Evolutionary conservation across 1,140 invertebrate genomes (phyloP), one percentile per base, ranked within the genome.

Genomic region (Nebria ingens): DNA sequence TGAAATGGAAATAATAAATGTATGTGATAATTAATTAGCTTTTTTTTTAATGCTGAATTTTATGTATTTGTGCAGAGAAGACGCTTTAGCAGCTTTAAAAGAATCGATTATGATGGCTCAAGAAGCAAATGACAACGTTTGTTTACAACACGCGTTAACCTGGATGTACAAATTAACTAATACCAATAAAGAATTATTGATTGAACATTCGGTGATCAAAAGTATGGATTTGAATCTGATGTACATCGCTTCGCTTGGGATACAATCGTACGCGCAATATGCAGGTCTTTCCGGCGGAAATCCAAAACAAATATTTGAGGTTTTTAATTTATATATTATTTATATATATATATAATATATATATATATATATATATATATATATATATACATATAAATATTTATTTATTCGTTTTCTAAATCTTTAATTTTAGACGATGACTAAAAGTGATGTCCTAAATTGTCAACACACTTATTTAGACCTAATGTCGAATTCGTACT

Each of bases 41-140:
- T n/a, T n/a, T 58, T 55, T 60, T 62, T n/a, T n/a, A n/a, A n/a
- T n/a, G n/a, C n/a, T n/a, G 57, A 45, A 2, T 55, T 17, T 62
- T 53, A 57, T 57, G 67, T 73, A 11, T 51, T 62, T n/a, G n/a
- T n/a, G n/a, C n/a, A 91, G 87, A 59, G 75, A 84, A 56, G 83
- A 91, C 65, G 87, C 90, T 0, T 71, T 88, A 62, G 78, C 79
- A 54, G 86, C 88, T 21, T 75, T 94, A 13, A 84, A 84, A 63
- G 91, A 94, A 76, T 86, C 90, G 11, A 84, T 94, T 55, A 84
- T 84, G 69, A 76, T 90, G 62, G 88, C 91, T n/a, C 91, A 94
- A 70, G 86, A 91, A 73, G 83, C 83, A 34, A 88, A 85, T 56
- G 91, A 94, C 67, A 83, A 87, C 65, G 76, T 86, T 45, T 93